These are phyloP conservation scores for Tinamus guttatus DNA, from an alignment of 2,113 vertebrate species.

Conservation along the genomic window DNA sequence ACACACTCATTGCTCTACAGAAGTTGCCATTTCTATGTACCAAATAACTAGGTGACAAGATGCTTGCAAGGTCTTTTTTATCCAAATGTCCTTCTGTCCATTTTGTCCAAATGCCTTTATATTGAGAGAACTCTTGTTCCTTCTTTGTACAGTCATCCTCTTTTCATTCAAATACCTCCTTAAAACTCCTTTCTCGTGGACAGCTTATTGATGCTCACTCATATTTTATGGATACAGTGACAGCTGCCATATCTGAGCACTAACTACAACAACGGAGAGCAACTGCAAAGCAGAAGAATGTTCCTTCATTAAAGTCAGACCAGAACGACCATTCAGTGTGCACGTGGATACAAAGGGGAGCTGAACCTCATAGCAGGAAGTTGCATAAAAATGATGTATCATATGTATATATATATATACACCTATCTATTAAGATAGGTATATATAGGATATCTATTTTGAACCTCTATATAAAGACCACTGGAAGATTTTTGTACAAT, in stretches of 20 bases:
- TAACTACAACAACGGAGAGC: not conserved
- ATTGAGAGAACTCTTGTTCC: not conserved
- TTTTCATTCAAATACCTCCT: conserved; percentile 7
- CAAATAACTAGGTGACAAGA: not conserved
- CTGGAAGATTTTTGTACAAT: not conserved
- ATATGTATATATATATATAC: not conserved
- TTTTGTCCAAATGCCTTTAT: not conserved
- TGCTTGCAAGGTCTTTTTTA: not conserved
- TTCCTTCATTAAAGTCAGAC: not conserved
- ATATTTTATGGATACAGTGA: conserved; percentile 18
- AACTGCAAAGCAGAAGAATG: not conserved
- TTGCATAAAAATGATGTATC: not conserved
- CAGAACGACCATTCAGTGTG: not conserved
- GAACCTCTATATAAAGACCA: not conserved
- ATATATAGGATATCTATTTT: too few species aligned
- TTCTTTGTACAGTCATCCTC: not conserved
- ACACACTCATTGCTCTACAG: rapidly evolving
- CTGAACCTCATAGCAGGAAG: not conserved
- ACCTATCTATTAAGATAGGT: too few species aligned
- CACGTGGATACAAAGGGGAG: not conserved
- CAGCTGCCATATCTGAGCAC: not conserved
- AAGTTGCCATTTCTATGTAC: not conserved
- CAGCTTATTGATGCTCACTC: not conserved
- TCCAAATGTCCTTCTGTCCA: not conserved
- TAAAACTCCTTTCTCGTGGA: conserved; percentile 29